These are phyloP conservation scores for Eustalomyia histrio DNA, from an alignment of 2,888 invertebrate species.

Conservation along the genomic window DNA sequence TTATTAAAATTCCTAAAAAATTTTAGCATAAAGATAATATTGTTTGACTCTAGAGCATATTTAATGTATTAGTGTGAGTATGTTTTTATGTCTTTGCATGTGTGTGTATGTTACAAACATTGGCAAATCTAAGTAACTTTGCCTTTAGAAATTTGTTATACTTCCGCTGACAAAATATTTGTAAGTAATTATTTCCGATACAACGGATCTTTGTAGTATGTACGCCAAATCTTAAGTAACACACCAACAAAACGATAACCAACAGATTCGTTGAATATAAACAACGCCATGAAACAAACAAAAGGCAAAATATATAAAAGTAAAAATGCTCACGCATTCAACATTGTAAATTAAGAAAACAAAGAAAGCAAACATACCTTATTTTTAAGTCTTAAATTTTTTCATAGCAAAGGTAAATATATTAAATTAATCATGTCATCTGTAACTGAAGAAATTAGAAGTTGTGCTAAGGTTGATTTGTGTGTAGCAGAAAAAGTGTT, in stretches of 20 bases:
- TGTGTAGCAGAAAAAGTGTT: no score
- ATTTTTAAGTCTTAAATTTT: neutral
- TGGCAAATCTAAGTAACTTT: slow-evolving; percentile 40
- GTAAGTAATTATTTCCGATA: slow-evolving; percentile 63
- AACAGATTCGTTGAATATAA: slow-evolving; percentile 13
- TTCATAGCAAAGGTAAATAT: no score
- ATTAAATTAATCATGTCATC: no score
- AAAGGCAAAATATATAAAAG: slow-evolving; percentile 11
- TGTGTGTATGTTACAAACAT: neutral
- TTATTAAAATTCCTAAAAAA: slow-evolving; percentile 54
- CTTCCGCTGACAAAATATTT: slow-evolving; percentile 60
- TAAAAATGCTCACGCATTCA: slow-evolving; percentile 12
- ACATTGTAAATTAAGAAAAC: slow-evolving; percentile 27
- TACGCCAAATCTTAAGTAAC: neutral
- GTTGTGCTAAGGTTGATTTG: no score
- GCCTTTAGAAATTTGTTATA: slow-evolving; percentile 57
- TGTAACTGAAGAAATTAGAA: no score
- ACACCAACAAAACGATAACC: neutral
- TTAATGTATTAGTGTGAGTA: slow-evolving; percentile 15
- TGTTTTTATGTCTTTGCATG: neutral
- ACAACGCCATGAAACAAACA: neutral
- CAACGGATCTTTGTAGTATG: slow-evolving; percentile 21
- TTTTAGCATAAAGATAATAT: neutral
- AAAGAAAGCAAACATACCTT: neutral
- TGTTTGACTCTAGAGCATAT: slow-evolving; percentile 37